Conservation (phyloP, 1,140 invertebrate species). For the Leguminivora glycinivorella region DNA sequence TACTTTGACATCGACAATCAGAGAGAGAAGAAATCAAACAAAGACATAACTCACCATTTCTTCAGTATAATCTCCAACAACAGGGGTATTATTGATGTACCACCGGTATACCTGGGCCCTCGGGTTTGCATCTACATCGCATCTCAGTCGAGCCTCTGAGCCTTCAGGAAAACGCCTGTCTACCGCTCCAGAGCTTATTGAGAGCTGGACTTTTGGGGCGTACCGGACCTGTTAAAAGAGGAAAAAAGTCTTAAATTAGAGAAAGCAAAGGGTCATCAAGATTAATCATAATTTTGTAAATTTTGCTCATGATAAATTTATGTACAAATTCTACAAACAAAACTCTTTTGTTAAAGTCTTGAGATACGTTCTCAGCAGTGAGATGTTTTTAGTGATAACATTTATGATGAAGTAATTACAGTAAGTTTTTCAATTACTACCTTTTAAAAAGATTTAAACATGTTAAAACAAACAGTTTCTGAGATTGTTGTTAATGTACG, state of each 20-base stretch:
- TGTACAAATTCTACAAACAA: no score
- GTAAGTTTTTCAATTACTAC: no score
- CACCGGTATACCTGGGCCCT: conserved; percentile 88
- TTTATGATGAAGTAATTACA: no score
- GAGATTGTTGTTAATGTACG: no score
- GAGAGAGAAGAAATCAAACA: not conserved
- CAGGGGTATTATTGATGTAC: conserved; percentile 90
- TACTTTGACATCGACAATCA: not conserved
- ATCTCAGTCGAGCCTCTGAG: conserved; percentile 83
- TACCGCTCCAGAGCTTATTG: conserved; percentile 81
- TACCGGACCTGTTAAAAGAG: conserved; percentile 88
- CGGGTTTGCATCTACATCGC: conserved; percentile 93
- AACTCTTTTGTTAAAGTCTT: no score
- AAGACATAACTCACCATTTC: conserved; percentile 82
- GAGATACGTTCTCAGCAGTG: no score
- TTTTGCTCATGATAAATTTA: no score
- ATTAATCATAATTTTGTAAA: no score
- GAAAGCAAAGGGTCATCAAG: no score
- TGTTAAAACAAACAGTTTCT: no score
- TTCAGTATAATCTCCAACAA: conserved; percentile 89
- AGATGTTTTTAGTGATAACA: no score
- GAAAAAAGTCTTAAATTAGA: not conserved
- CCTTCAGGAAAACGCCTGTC: conserved; percentile 88
- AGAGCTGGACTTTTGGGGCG: conserved; percentile 89
- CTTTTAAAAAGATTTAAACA: no score